Conservation (phyloP, 2,888 invertebrate genomes). For the Melanostoma scalare region DNA sequence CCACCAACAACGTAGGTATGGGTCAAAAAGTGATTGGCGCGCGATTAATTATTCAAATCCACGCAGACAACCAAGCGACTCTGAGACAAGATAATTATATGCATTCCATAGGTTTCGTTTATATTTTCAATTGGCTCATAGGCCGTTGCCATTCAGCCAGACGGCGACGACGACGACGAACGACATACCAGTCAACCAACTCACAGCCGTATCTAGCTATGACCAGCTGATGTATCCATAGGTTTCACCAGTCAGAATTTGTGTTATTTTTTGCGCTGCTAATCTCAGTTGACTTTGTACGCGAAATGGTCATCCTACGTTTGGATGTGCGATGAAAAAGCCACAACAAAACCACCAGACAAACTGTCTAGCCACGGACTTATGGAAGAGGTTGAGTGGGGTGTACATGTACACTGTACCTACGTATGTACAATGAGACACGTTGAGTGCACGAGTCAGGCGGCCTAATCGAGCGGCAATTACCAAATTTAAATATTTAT, state of each 20-base stretch:
- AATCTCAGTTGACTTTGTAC: slow-evolving; percentile 53
- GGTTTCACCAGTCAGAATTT: slow-evolving; percentile 16
- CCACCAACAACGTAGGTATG: not conserved
- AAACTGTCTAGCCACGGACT: slow-evolving; percentile 68
- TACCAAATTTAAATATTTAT: slow-evolving; percentile 73
- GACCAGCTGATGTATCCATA: slow-evolving; percentile 7
- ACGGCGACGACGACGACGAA: not conserved
- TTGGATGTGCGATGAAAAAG: slow-evolving; percentile 51
- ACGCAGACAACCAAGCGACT: slow-evolving; percentile 75
- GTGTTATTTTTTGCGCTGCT: slow-evolving; percentile 15
- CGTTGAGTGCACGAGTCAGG: slow-evolving; percentile 21
- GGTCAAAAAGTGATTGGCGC: slow-evolving; percentile 67
- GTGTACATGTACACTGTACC: not conserved
- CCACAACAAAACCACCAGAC: slow-evolving; percentile 70
- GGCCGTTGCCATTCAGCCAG: slow-evolving; percentile 47
- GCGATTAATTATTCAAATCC: slow-evolving; percentile 81
- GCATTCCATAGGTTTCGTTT: slow-evolving; percentile 76
- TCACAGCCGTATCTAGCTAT: slow-evolving; percentile 2
- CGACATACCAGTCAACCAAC: not conserved
- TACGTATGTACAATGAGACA: slow-evolving; percentile 11
- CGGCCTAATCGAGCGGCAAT: slow-evolving; percentile 68
- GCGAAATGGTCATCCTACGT: slow-evolving; percentile 59
- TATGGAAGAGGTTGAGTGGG: slow-evolving; percentile 3
- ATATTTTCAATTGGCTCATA: slow-evolving; percentile 65
- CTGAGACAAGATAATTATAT: slow-evolving; percentile 79